These are phyloP conservation scores for Trinorchestia longiramus DNA, from an alignment of 1,140 invertebrate species.

Conservation along the genomic window DNA sequence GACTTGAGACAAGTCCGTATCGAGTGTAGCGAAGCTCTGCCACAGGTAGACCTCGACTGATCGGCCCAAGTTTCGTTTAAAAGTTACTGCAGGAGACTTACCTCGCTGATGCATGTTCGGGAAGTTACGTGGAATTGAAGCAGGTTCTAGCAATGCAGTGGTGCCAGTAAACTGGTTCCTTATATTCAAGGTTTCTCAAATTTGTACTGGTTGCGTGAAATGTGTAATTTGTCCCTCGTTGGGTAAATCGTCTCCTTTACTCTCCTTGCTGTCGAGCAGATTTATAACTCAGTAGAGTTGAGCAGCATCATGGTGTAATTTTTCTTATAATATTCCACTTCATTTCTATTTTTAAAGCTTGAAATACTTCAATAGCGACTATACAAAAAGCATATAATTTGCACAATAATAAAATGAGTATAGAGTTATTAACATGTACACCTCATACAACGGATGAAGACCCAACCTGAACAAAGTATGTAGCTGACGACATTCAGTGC, in stretches of 20 bases:
- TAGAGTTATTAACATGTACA: too few relatives aligned
- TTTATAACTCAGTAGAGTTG: not conserved
- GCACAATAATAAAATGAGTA: too few relatives aligned
- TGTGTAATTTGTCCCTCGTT: not conserved
- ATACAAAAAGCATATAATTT: too few relatives aligned
- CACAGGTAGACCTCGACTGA: not conserved
- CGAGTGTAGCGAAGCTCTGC: not conserved
- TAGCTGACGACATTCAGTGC: too few relatives aligned
- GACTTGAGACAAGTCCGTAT: not conserved
- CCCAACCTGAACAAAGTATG: too few relatives aligned
- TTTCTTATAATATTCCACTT: too few relatives aligned
- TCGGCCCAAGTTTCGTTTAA: not conserved
- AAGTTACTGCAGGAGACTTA: not conserved
- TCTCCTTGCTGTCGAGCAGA: not conserved
- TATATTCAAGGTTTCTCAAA: not conserved
- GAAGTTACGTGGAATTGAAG: not conserved
- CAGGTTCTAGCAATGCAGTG: not conserved
- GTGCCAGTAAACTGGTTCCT: not conserved
- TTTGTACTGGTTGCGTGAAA: not conserved
- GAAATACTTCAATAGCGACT: too few relatives aligned
- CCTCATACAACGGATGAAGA: too few relatives aligned
- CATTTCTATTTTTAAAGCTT: too few relatives aligned
- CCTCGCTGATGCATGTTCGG: not conserved
- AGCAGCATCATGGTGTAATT: too few relatives aligned
- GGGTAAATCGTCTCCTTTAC: not conserved